phyloP scores from a whole-genome alignment of 2,113 vertebrate genomes.

The Brachyhypopomus occidentalis region DNA sequence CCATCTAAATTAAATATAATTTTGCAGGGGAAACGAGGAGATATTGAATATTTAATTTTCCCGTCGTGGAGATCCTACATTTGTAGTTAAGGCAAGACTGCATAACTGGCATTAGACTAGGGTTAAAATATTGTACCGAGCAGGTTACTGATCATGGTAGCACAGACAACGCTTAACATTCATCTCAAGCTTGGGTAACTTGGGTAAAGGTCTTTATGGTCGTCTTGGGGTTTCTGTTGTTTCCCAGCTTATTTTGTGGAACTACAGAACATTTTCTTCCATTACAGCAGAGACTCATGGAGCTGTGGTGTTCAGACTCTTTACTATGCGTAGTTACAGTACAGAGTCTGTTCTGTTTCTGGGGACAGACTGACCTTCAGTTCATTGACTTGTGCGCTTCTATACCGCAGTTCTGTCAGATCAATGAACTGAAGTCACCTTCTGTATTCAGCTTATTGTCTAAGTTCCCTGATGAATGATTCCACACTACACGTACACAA shows the following conservation, averaged over 20 bases:
- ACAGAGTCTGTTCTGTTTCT: not conserved
- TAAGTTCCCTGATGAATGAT: not conserved
- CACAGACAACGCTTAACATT: not conserved
- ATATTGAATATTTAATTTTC: not conserved
- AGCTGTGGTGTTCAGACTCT: not conserved
- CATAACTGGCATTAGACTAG: not conserved
- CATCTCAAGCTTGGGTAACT: not conserved
- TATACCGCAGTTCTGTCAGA: not conserved
- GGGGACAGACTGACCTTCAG: not conserved
- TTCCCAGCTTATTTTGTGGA: not conserved
- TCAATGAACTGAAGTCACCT: not conserved
- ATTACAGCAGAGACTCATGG: not conserved
- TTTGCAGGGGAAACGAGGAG: not conserved
- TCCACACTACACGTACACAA: not conserved
- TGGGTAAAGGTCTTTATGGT: not conserved
- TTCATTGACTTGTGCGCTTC: not conserved
- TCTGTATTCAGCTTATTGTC: slow-evolving; percentile 4
- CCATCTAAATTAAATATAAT: not conserved
- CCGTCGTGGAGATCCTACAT: not conserved
- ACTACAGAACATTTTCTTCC: not conserved
- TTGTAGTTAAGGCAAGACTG: not conserved
- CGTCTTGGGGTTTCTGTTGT: not conserved
- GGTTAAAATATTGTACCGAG: not conserved
- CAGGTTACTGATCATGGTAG: not conserved
- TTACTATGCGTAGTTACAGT: not conserved